phyloP scores from a whole-genome alignment of 2,113 vertebrate species.

The Hippopotamus amphibius region DNA sequence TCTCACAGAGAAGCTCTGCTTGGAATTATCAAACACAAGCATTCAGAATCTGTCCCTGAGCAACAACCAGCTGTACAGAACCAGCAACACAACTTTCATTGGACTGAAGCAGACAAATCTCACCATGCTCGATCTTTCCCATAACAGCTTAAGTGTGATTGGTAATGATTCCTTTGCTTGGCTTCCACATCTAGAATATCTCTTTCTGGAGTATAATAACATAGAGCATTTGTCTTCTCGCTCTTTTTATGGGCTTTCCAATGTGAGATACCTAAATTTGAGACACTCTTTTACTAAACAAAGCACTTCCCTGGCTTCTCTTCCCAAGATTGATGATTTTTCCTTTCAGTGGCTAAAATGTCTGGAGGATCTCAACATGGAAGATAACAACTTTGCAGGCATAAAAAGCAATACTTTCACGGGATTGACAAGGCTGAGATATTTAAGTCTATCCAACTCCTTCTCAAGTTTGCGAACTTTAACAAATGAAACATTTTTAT shows the following conservation, averaged over 20 bases:
- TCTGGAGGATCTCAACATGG: constrained; percentile 91
- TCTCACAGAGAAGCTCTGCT: constrained; percentile 86
- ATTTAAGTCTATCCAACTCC: constrained; percentile 90
- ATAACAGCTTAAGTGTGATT: constrained; percentile 88
- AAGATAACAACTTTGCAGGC: constrained; percentile 84
- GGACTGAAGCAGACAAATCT: constrained; percentile 91
- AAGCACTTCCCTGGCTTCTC: background rate
- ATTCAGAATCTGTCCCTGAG: constrained; percentile 90
- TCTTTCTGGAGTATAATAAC: constrained; percentile 90
- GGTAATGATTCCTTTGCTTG: constrained; percentile 89
- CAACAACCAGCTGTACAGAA: constrained; percentile 82
- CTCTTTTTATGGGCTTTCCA: constrained; percentile 91
- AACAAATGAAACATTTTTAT: constrained; percentile 90
- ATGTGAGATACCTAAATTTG: constrained; percentile 89
- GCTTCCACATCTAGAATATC: constrained; percentile 88
- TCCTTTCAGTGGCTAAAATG: constrained; percentile 90
- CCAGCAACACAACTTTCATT: constrained; percentile 87
- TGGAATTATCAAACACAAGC: constrained; percentile 88
- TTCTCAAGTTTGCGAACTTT: constrained; percentile 86
- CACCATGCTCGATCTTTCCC: constrained; percentile 90
- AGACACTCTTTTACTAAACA: constrained; percentile 85
- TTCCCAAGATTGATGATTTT: constrained; percentile 88
- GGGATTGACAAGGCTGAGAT: constrained; percentile 90
- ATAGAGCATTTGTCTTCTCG: constrained; percentile 85
- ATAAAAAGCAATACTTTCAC: constrained; percentile 90